Conservation (phyloP, 2,113 vertebrate genomes). For the Lagopus leucura region DNA sequence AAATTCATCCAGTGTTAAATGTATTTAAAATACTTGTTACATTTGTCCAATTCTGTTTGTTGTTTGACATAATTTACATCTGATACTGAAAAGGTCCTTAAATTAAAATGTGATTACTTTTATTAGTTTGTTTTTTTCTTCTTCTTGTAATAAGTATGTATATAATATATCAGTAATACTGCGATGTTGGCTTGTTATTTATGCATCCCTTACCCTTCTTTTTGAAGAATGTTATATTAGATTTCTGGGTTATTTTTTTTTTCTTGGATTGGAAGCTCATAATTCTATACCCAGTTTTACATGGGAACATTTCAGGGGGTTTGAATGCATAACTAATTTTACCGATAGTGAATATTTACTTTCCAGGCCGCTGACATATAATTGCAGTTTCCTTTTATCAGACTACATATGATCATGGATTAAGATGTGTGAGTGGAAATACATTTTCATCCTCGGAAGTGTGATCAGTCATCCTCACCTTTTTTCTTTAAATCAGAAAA, state of each 20-base stretch:
- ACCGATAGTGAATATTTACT: background rate
- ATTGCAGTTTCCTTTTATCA: constrained; percentile 37
- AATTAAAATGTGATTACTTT: background rate
- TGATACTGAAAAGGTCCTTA: background rate
- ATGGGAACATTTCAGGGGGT: background rate
- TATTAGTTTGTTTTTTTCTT: background rate
- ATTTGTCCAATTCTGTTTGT: background rate
- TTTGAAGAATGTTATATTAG: background rate
- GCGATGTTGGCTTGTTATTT: background rate
- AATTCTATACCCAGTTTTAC: background rate
- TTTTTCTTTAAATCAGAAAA: background rate
- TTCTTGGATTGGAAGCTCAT: background rate
- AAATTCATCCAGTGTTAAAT: background rate
- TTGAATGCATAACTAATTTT: background rate
- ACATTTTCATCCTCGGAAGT: constrained; percentile 12
- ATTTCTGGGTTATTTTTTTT: background rate
- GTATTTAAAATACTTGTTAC: background rate
- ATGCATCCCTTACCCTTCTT: background rate
- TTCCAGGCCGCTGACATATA: background rate
- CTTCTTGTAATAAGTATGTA: background rate
- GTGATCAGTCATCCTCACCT: background rate
- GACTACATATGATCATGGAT: background rate
- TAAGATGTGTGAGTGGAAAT: background rate
- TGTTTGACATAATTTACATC: background rate
- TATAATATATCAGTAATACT: background rate